These are phyloP conservation scores for Mesembrinibis cayennensis DNA, from an alignment of 2,113 vertebrate genomes.

Conservation along the genomic window DNA sequence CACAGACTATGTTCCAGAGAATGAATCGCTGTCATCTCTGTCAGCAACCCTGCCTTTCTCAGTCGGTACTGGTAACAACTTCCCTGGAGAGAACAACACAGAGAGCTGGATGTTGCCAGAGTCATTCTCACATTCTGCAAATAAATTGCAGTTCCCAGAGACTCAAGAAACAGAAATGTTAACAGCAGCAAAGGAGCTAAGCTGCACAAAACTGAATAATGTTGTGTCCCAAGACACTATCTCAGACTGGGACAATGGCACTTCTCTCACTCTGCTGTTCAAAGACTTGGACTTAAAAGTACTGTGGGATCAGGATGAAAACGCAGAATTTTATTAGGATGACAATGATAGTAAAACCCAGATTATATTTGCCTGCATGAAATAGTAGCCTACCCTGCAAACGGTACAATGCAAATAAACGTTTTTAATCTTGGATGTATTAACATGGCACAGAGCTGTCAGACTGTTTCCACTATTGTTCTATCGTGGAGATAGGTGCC, in stretches of 20 bases:
- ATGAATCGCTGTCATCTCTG: accelerated
- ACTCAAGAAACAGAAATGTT: background rate
- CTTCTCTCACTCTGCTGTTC: constrained; percentile 48
- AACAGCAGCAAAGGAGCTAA: background rate
- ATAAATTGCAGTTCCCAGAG: background rate
- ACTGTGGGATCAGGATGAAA: constrained; percentile 63
- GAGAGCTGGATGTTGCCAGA: background rate
- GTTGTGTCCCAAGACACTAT: background rate
- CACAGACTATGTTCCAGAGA: background rate
- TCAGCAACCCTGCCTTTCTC: background rate
- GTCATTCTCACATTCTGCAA: background rate
- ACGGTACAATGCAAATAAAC: background rate
- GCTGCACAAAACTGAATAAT: background rate
- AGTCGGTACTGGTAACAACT: accelerated
- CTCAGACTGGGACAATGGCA: background rate
- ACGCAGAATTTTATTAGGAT: background rate
- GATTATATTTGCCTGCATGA: background rate
- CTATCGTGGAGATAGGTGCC: accelerated
- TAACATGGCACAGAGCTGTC: background rate
- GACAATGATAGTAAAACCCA: background rate
- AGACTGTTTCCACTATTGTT: background rate
- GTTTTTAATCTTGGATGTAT: background rate
- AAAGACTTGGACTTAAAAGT: constrained; percentile 70
- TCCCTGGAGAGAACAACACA: background rate
- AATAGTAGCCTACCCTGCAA: background rate